These are phyloP conservation scores for Anoplolepis gracilipes DNA, from an alignment of 1,140 invertebrate genomes.

Conservation along the genomic window DNA sequence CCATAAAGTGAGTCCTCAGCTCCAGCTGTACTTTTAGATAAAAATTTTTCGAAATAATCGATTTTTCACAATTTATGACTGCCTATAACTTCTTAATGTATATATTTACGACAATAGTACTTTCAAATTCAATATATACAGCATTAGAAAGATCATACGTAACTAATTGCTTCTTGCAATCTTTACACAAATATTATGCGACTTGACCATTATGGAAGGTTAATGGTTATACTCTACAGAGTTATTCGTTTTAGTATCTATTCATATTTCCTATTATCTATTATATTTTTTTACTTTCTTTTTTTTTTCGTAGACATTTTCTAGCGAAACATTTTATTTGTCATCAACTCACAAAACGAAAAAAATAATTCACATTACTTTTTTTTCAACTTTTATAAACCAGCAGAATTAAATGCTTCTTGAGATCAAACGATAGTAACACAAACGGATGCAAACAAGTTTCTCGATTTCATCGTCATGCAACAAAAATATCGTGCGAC, in stretches of 20 bases:
- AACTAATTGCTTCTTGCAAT: constrained; percentile 46
- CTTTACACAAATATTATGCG: constrained; percentile 30
- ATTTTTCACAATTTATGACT: too few relatives aligned
- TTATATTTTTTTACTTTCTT: background rate
- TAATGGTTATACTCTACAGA: constrained; percentile 28
- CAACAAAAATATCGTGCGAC: constrained; percentile 38
- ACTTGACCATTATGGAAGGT: constrained; percentile 16
- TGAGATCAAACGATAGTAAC: constrained; percentile 21
- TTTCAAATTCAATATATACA: constrained; percentile 42
- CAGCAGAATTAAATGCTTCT: background rate
- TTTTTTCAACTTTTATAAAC: constrained; percentile 6
- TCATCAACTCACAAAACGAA: background rate
- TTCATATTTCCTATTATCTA: constrained; percentile 10
- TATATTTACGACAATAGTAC: constrained; percentile 41
- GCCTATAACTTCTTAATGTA: too few relatives aligned
- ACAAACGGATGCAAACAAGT: constrained; percentile 29
- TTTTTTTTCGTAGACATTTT: background rate
- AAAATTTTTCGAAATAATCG: too few relatives aligned
- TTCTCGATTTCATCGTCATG: constrained; percentile 48
- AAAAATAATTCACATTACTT: constrained; percentile 18
- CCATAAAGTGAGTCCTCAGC: too few relatives aligned
- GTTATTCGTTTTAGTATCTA: constrained; percentile 2
- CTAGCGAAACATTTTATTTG: constrained; percentile 1
- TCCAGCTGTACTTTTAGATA: too few relatives aligned
- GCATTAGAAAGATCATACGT: constrained; percentile 14